phyloP scores from a whole-genome alignment of 2,113 vertebrate genomes.

The Trichomycterus rosablanca region DNA sequence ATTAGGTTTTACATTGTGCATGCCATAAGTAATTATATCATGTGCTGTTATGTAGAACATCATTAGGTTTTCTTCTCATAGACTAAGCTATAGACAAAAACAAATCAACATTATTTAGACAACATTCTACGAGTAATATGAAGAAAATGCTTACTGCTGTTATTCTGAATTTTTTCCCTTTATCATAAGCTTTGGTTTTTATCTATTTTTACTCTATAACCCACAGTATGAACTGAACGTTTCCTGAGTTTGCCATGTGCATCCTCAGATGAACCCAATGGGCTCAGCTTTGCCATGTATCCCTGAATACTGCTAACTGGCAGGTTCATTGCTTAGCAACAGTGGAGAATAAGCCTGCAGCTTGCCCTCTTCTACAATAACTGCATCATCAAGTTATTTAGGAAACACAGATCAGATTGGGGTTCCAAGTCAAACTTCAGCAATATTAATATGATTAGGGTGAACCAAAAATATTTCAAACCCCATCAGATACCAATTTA shows the following conservation, averaged over 20 bases:
- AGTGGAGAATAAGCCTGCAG: background rate
- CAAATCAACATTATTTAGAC: slow-evolving; percentile 9
- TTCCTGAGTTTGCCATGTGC: too few relatives aligned
- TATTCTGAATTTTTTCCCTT: slow-evolving; percentile 23
- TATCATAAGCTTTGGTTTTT: slow-evolving; percentile 21
- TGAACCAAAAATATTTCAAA: too few relatives aligned
- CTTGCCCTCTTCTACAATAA: background rate
- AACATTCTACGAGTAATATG: slow-evolving; percentile 13
- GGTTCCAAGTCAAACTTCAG: too few relatives aligned
- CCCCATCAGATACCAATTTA: too few relatives aligned
- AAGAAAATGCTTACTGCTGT: slow-evolving; percentile 14
- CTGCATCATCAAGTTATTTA: background rate
- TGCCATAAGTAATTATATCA: slow-evolving; percentile 13
- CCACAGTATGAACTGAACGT: too few relatives aligned
- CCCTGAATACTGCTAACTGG: slow-evolving; percentile 11
- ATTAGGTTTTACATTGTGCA: slow-evolving; percentile 19
- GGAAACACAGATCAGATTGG: background rate
- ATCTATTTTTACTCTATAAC: slow-evolving; percentile 5
- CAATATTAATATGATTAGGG: too few relatives aligned
- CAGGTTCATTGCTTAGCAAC: slow-evolving; percentile 28
- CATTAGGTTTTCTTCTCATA: slow-evolving; percentile 3
- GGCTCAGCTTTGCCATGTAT: slow-evolving; percentile 2
- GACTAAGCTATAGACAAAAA: slow-evolving; percentile 16
- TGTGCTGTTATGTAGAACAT: slow-evolving; percentile 16
- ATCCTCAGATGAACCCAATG: background rate